These are phyloP conservation scores for Dione vanillae DNA, from an alignment of 2,888 invertebrate genomes.

Conservation along the genomic window DNA sequence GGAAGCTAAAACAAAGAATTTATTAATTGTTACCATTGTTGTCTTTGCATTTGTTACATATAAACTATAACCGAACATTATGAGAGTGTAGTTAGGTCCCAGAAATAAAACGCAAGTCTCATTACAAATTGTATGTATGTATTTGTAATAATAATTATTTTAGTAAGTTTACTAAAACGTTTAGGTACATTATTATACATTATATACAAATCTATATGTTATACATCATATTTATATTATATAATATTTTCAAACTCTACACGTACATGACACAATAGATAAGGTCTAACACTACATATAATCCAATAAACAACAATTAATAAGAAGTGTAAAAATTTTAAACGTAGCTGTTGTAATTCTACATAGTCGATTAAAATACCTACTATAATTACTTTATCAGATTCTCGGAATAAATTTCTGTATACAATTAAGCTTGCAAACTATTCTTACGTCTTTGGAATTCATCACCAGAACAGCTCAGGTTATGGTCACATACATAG, in stretches of 20 bases:
- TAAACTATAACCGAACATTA: too few relatives aligned
- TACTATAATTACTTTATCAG: conserved; percentile 38
- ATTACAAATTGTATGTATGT: conserved; percentile 62
- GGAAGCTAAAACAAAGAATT: too few relatives aligned
- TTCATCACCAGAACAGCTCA: conserved; percentile 82
- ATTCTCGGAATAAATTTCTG: conserved; percentile 50
- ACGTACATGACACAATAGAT: conserved; percentile 51
- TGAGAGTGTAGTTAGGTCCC: background rate
- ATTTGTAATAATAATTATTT: conserved; percentile 62
- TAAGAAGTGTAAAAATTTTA: conserved; percentile 46
- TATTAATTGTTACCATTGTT: too few relatives aligned
- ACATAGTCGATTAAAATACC: conserved; percentile 44
- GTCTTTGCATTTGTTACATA: too few relatives aligned
- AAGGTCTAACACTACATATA: conserved; percentile 42
- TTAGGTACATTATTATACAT: conserved; percentile 74
- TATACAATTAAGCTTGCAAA: conserved; percentile 72
- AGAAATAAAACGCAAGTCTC: conserved; percentile 45
- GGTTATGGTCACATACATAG: conserved; percentile 80
- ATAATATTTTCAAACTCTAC: conserved; percentile 50
- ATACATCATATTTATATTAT: conserved; percentile 49
- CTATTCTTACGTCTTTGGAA: conserved; percentile 83
- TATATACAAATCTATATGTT: conserved; percentile 69
- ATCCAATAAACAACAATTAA: conserved; percentile 44
- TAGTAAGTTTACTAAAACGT: conserved; percentile 58
- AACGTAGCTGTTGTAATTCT: conserved; percentile 46